Evolutionary conservation across 2,797 vertebrate species (phyloP).

Genomic region (Mergus octosetaceus): DNA sequence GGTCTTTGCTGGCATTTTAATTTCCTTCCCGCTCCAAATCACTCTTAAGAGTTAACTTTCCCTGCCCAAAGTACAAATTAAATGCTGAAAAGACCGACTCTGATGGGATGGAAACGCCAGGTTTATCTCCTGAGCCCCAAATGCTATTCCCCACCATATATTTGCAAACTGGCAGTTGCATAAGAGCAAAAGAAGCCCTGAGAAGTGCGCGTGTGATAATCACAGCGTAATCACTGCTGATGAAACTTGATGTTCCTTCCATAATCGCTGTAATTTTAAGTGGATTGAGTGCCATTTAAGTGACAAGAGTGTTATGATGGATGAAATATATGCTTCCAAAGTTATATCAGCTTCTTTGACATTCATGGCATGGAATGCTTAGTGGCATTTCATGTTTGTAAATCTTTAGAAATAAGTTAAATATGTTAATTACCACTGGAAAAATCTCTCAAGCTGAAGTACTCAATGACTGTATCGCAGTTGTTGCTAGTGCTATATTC

Average conservation of each 20-base stretch:
- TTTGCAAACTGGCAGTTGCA: conserved; percentile 30
- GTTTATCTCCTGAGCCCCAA: neutral
- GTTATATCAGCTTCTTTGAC: conserved; percentile 56
- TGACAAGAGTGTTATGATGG: conserved; percentile 62
- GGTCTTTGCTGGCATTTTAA: neutral
- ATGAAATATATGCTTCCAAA: conserved; percentile 68
- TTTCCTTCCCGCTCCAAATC: neutral
- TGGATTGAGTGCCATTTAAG: conserved; percentile 66
- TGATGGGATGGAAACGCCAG: neutral
- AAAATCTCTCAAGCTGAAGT: conserved; percentile 49
- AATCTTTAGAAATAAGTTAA: conserved; percentile 70
- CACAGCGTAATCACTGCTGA: conserved; percentile 46
- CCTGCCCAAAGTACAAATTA: neutral
- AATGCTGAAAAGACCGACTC: neutral
- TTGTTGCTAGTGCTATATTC: neutral
- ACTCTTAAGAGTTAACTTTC: conserved; percentile 2
- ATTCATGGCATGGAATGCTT: conserved; percentile 60
- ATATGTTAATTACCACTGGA: conserved; percentile 66
- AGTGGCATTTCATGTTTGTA: conserved; percentile 67
- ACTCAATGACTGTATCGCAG: neutral
- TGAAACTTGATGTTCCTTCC: conserved; percentile 67
- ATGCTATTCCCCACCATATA: neutral
- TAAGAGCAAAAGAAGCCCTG: neutral
- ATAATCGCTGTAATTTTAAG: conserved; percentile 71
- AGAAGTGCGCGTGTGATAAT: conserved; percentile 35